A percentile compares a stretch with the other conserved stretches of the same genome.
Evolutionary conservation across 2,888 invertebrate species (phyloP).

Genomic region (Diplolepis rosae): DNA sequence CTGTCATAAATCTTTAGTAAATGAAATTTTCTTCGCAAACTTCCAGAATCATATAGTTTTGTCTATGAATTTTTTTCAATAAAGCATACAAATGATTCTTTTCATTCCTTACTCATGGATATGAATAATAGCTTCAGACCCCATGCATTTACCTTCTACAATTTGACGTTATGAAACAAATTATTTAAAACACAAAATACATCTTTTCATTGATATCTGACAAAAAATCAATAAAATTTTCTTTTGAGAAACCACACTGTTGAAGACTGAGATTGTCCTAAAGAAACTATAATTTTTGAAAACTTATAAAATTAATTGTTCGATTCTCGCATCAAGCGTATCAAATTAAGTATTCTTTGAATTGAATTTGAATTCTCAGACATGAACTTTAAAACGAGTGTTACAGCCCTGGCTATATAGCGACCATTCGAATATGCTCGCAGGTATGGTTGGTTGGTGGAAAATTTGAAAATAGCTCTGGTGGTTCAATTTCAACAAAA

Average conservation of each 20-base stretch:
- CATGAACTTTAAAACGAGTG: neutral
- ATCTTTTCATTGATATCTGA: neutral
- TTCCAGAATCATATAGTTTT: too few species aligned
- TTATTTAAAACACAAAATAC: too few species aligned
- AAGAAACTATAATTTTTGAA: too few species aligned
- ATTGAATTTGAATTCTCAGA: neutral
- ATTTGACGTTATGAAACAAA: too few species aligned
- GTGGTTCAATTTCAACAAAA: neutral
- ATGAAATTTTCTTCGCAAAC: too few species aligned
- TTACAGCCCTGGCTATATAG: conserved; percentile 9
- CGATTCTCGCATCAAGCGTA: too few species aligned
- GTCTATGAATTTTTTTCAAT: too few species aligned
- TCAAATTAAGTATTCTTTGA: neutral
- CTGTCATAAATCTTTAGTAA: too few species aligned
- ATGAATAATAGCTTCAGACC: neutral
- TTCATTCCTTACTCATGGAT: neutral
- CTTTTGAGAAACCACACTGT: neutral
- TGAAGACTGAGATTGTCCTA: neutral
- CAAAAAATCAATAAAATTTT: neutral
- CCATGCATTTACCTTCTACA: too few species aligned
- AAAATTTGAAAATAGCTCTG: neutral
- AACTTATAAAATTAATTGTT: too few species aligned
- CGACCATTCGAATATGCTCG: conserved; percentile 21
- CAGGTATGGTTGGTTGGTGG: conserved; percentile 10
- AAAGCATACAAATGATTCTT: neutral